phyloP scores from a whole-genome alignment of 2,797 vertebrate species.

The Melanotaenia trifasciata region DNA sequence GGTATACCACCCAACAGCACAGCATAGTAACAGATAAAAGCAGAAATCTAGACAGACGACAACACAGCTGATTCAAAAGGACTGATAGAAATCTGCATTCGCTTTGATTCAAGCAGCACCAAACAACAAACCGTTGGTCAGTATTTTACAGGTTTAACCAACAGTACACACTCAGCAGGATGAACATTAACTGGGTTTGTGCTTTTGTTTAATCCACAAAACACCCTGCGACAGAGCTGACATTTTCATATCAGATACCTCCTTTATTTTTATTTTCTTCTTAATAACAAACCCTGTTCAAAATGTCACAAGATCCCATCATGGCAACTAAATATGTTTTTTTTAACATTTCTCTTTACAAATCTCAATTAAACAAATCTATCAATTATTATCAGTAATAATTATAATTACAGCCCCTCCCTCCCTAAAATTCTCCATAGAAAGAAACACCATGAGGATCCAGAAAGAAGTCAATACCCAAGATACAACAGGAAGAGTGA shows the following conservation, averaged over 20 bases:
- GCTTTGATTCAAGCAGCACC: constrained; percentile 6
- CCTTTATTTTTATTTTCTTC: not conserved
- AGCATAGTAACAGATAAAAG: constrained; percentile 45
- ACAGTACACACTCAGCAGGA: not conserved
- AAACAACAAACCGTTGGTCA: constrained; percentile 6
- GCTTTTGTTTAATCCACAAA: not conserved
- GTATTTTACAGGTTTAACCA: constrained; percentile 10
- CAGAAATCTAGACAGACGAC: constrained; percentile 65
- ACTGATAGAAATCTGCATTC: constrained; percentile 42
- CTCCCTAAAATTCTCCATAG: too few relatives aligned
- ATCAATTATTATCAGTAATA: too few relatives aligned
- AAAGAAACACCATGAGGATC: too few relatives aligned
- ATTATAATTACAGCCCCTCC: too few relatives aligned
- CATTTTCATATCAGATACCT: constrained; percentile 5
- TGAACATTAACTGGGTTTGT: not conserved
- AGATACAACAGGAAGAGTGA: too few relatives aligned
- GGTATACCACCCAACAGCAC: constrained; percentile 35
- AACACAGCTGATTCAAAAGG: constrained; percentile 45
- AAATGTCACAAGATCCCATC: not conserved
- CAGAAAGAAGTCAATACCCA: too few relatives aligned
- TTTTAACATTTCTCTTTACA: not conserved
- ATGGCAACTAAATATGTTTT: not conserved
- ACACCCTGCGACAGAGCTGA: not conserved
- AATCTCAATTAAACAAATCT: too few relatives aligned
- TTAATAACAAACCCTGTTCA: too few relatives aligned